Evolutionary conservation across 2,888 invertebrate genomes (phyloP), one percentile per base, ranked within the genome.

Genomic region (Drymonia ruficornis): DNA sequence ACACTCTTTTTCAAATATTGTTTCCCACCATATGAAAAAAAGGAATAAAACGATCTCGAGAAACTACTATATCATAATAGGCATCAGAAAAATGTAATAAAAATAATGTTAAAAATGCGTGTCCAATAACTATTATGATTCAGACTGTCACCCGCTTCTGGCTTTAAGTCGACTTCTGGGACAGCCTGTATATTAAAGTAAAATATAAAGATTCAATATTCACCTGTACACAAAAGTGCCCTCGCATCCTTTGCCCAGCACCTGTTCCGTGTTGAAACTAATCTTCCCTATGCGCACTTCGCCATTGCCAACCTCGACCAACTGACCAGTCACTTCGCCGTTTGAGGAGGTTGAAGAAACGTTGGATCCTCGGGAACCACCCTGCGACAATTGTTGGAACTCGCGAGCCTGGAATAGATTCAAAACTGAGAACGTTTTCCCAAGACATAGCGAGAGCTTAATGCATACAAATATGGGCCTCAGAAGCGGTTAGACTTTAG

Each of bases 141-240:
- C n/a, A n/a, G n/a, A n/a, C n/a, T n/a, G n/a, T n/a, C n/a, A n/a
- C n/a, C n/a, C n/a, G n/a, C n/a, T n/a, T n/a, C n/a, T n/a, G n/a
- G n/a, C n/a, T n/a, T n/a, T n/a, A n/a, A n/a, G n/a, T n/a, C n/a
- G n/a, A n/a, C n/a, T n/a, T n/a, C n/a, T n/a, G n/a, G n/a, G n/a
- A n/a, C n/a, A n/a, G n/a, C n/a, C n/a, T n/a, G n/a, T n/a, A n/a
- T n/a, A n/a, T n/a, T n/a, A n/a, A n/a, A n/a, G n/a, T n/a, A n/a
- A n/a, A n/a, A n/a, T n/a, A n/a, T n/a, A n/a, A 51, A 45, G 13
- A 49, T 28, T 38, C 40, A 40, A 15, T 42, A 69, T 79, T 85
- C 83, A 97, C 96, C 94, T 97, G 86, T 97, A 99, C 29, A 99
- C 99, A 89, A 99, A 98, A 0, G 99, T 99, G 38, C 99, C 99